These are phyloP conservation scores for Harpegnathos saltator DNA, from an alignment of 1,140 invertebrate genomes.

Conservation along the genomic window DNA sequence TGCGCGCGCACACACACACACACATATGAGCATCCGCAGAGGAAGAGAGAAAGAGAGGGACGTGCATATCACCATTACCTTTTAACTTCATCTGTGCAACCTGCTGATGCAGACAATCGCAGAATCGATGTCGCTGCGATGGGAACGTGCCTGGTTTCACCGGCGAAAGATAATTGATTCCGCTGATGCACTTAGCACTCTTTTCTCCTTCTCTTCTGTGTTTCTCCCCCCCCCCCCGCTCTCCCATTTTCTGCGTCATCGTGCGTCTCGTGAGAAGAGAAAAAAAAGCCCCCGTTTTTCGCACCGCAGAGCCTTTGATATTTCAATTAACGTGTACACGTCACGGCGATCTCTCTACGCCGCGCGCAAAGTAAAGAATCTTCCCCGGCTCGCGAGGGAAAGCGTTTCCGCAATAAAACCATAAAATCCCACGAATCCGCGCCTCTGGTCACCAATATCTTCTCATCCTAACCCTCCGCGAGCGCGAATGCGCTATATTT, in stretches of 20 bases:
- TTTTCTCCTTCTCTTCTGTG: not conserved
- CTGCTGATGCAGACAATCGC: not conserved
- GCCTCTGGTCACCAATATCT: slow-evolving; percentile 50
- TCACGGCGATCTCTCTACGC: slow-evolving; percentile 4
- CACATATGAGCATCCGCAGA: too few relatives aligned
- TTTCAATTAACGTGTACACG: not conserved
- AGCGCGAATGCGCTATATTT: slow-evolving; percentile 53
- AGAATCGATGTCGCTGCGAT: not conserved
- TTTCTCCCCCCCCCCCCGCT: too few relatives aligned
- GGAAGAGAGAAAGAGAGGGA: too few relatives aligned
- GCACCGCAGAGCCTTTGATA: not conserved
- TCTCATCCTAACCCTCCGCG: slow-evolving; percentile 40
- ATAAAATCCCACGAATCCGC: slow-evolving; percentile 40
- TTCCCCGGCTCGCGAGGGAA: slow-evolving; percentile 8
- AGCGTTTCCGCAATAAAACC: slow-evolving; percentile 37
- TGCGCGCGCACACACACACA: not conserved
- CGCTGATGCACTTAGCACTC: not conserved
- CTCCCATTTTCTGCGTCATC: too few relatives aligned
- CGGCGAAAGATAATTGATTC: slow-evolving; percentile 15
- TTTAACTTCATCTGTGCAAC: not conserved
- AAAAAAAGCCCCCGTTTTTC: too few relatives aligned
- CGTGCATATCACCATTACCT: not conserved
- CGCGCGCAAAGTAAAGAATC: not conserved
- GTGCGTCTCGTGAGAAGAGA: too few relatives aligned
- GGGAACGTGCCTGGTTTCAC: not conserved